Percentiles rank a stretch among this genome's conserved stretches.
These are phyloP conservation scores for Epirrita christyi DNA, from an alignment of 2,888 invertebrate species.

Conservation along the genomic window DNA sequence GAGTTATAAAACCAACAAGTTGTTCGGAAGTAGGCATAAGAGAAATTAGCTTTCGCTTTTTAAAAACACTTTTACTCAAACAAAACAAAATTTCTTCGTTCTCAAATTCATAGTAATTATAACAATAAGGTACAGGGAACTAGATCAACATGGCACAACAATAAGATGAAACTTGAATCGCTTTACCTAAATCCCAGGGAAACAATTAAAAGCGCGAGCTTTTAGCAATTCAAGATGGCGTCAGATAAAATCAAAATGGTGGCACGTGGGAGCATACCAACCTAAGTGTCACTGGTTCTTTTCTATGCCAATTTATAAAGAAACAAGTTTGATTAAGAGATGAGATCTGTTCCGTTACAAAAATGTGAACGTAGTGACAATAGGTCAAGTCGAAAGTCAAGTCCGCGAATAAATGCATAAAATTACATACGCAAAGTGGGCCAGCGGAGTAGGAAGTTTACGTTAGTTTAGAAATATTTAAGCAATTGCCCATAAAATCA, in stretches of 20 bases:
- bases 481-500: slow-evolving; percentile 29
- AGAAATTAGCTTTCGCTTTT: slow-evolving; percentile 43
- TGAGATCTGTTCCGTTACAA: slow-evolving; percentile 63
- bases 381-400: slow-evolving; percentile 55
- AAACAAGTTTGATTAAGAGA: slow-evolving; percentile 58
- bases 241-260: slow-evolving; percentile 49
- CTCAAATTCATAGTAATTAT: slow-evolving; percentile 41
- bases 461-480: slow-evolving; percentile 43
- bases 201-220: slow-evolving; percentile 56
- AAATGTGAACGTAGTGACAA: slow-evolving; percentile 58
- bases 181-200: slow-evolving; percentile 61
- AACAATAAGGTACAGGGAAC: slow-evolving; percentile 55
- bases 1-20: too few species aligned
- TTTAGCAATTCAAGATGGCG: slow-evolving; percentile 50
- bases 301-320: slow-evolving; percentile 65
- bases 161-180: slow-evolving; percentile 53
- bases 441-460: slow-evolving; percentile 46
- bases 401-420: slow-evolving; percentile 52
- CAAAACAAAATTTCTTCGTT: slow-evolving; percentile 39
- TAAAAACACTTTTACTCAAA: slow-evolving; percentile 36
- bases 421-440: slow-evolving; percentile 54
- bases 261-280: slow-evolving; percentile 52
- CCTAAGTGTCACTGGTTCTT: slow-evolving; percentile 35
- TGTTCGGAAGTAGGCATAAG: slow-evolving; percentile 3
- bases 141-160: slow-evolving; percentile 53